phyloP scores from a whole-genome alignment of 2,888 invertebrate species.

The Drosophila gaucha region DNA sequence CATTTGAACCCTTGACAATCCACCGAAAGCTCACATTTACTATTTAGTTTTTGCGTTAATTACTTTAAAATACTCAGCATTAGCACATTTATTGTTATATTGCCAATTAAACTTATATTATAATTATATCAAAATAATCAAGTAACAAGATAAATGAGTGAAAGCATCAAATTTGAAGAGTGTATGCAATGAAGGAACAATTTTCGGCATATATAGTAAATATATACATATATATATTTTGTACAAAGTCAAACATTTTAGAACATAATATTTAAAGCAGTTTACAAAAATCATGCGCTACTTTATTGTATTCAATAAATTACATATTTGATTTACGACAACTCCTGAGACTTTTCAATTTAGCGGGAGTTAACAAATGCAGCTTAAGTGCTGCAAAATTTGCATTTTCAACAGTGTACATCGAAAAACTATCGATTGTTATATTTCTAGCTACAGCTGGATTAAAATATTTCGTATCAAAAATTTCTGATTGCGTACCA shows the following conservation, averaged over 20 bases:
- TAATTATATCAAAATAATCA: slow-evolving; percentile 33
- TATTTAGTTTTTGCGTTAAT: slow-evolving; percentile 12
- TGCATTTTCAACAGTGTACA: not conserved
- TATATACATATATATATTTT: slow-evolving; percentile 68
- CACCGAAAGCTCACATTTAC: slow-evolving; percentile 56
- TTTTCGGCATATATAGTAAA: slow-evolving; percentile 75
- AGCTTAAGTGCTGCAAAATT: not conserved
- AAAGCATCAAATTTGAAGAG: slow-evolving; percentile 58
- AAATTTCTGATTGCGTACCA: not conserved
- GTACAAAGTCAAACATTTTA: slow-evolving; percentile 78
- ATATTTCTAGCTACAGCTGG: too few relatives aligned
- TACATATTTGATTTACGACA: slow-evolving; percentile 47
- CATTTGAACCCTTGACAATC: slow-evolving; percentile 63
- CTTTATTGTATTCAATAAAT: slow-evolving; percentile 76
- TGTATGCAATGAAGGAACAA: slow-evolving; percentile 72
- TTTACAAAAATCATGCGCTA: slow-evolving; percentile 72
- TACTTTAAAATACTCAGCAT: slow-evolving; percentile 16
- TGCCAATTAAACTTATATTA: slow-evolving; percentile 21
- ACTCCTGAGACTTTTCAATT: slow-evolving; percentile 18
- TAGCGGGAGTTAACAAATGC: not conserved
- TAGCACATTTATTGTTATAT: slow-evolving; percentile 24
- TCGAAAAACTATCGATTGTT: slow-evolving; percentile 10
- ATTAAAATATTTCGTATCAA: not conserved
- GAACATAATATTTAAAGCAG: slow-evolving; percentile 66
- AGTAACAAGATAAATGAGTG: slow-evolving; percentile 63